Evolutionary conservation across 2,888 invertebrate genomes (phyloP).

Genomic region (Drosophila mettleri): DNA sequence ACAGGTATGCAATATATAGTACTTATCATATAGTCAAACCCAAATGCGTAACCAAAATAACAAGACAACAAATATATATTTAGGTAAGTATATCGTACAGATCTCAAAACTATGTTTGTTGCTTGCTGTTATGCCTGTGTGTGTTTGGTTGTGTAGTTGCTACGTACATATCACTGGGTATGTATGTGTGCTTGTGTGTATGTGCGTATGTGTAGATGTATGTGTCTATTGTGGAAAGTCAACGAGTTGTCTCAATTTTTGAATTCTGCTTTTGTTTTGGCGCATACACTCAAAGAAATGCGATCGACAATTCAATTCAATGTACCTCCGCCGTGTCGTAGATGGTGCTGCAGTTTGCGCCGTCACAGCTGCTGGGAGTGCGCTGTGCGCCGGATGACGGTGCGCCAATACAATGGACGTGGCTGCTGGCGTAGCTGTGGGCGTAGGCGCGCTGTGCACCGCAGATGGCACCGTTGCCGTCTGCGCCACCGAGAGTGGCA

Average conservation of each 20-base stretch:
- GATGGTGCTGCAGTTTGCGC: slow-evolving; percentile 88
- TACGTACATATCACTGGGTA: slow-evolving; percentile 1
- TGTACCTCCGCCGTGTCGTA: slow-evolving; percentile 91
- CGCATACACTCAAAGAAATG: slow-evolving; percentile 36
- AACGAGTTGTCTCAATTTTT: slow-evolving; percentile 63
- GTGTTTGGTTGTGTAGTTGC: slow-evolving; percentile 6
- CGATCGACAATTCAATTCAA: slow-evolving; percentile 45
- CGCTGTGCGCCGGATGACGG: slow-evolving; percentile 85
- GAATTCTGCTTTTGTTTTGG: slow-evolving; percentile 83
- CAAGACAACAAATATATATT: slow-evolving; percentile 76
- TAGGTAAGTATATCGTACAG: slow-evolving; percentile 61
- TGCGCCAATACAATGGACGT: slow-evolving; percentile 88
- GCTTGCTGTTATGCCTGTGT: slow-evolving; percentile 24
- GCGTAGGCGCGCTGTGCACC: slow-evolving; percentile 84
- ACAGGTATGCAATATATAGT: slow-evolving; percentile 75
- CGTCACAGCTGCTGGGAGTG: slow-evolving; percentile 76
- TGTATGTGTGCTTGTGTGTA: slow-evolving; percentile 19
- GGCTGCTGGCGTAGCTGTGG: slow-evolving; percentile 85
- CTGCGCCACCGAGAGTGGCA: slow-evolving; percentile 80
- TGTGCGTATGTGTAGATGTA: slow-evolving; percentile 8
- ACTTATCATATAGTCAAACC: slow-evolving; percentile 75
- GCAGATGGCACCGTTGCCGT: slow-evolving; percentile 85
- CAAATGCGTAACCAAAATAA: slow-evolving; percentile 77
- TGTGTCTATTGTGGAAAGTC: slow-evolving; percentile 12
- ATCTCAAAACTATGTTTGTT: slow-evolving; percentile 67